These are phyloP conservation scores for Calliphora vicina DNA, from an alignment of 1,140 invertebrate species.

Conservation along the genomic window DNA sequence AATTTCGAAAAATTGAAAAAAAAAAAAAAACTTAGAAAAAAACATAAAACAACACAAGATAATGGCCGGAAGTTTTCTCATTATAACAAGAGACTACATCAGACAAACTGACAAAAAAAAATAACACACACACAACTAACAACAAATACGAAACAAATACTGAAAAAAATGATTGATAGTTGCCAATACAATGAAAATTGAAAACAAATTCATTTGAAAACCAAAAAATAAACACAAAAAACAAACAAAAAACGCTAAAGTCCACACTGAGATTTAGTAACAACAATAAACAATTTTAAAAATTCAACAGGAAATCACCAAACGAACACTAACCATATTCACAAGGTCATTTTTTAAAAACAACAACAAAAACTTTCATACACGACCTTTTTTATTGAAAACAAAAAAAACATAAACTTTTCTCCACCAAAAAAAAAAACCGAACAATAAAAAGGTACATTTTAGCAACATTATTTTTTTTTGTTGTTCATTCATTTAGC, in stretches of 20 bases:
- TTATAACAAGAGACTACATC: background rate
- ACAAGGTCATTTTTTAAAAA: conserved; percentile 19
- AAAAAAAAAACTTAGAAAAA: background rate
- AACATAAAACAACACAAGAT: background rate
- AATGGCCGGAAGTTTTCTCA: conserved; percentile 34
- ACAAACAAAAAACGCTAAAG: background rate
- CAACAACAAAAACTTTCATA: background rate
- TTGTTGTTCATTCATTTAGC: background rate
- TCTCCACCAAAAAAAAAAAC: background rate
- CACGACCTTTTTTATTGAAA: background rate
- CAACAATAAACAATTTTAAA: conserved; percentile 7
- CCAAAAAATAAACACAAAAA: background rate
- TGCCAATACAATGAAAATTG: conserved; percentile 28
- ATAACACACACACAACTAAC: background rate
- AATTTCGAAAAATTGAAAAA: no score
- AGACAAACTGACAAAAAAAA: conserved; percentile 17
- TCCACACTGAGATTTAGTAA: background rate
- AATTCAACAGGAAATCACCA: conserved; percentile 24
- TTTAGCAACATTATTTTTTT: background rate
- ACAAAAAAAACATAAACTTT: background rate
- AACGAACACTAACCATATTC: conserved; percentile 7
- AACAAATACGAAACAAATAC: background rate
- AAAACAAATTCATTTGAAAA: conserved; percentile 22
- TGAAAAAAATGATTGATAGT: conserved; percentile 28
- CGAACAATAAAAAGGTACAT: background rate